A percentile compares a stretch with the other conserved stretches of the same genome.
These are phyloP conservation scores for Aphidius gifuensis DNA, from an alignment of 1,140 invertebrate genomes.

Conservation along the genomic window DNA sequence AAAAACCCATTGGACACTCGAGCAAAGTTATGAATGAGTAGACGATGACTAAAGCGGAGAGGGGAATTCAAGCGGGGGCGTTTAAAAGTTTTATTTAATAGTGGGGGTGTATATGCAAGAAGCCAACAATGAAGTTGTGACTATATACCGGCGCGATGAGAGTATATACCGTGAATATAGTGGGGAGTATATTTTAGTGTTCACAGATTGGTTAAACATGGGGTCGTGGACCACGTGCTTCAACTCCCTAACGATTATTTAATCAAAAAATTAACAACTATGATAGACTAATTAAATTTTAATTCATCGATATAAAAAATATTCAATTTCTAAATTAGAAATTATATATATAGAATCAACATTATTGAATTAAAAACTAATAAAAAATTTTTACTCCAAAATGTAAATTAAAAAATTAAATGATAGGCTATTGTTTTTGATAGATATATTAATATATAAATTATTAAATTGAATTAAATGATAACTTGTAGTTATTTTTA, in stretches of 20 bases:
- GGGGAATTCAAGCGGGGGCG: not conserved
- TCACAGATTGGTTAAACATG: slow-evolving; percentile 35
- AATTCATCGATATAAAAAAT: too few species aligned
- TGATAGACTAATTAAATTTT: too few species aligned
- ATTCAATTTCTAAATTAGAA: too few species aligned
- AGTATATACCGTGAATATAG: slow-evolving; percentile 23
- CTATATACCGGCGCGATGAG: not conserved
- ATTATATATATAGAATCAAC: too few species aligned
- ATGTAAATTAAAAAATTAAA: too few species aligned
- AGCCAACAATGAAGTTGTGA: not conserved
- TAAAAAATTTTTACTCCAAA: too few species aligned
- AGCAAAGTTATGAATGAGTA: slow-evolving; percentile 51
- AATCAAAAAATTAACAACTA: too few species aligned
- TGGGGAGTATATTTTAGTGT: slow-evolving; percentile 26
- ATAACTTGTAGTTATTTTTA: too few species aligned
- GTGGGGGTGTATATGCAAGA: not conserved
- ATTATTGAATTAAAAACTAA: too few species aligned
- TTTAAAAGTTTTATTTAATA: not conserved
- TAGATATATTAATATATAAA: too few species aligned
- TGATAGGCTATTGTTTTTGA: too few species aligned
- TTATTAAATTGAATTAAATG: too few species aligned
- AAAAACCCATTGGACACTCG: not conserved
- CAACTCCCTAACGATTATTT: slow-evolving; percentile 1
- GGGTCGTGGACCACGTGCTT: slow-evolving; percentile 42
- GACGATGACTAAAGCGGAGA: slow-evolving; percentile 29